Base-by-base conservation (phyloP, 2,113 vertebrate genomes). In the Amblyopsis rosae region DNA sequence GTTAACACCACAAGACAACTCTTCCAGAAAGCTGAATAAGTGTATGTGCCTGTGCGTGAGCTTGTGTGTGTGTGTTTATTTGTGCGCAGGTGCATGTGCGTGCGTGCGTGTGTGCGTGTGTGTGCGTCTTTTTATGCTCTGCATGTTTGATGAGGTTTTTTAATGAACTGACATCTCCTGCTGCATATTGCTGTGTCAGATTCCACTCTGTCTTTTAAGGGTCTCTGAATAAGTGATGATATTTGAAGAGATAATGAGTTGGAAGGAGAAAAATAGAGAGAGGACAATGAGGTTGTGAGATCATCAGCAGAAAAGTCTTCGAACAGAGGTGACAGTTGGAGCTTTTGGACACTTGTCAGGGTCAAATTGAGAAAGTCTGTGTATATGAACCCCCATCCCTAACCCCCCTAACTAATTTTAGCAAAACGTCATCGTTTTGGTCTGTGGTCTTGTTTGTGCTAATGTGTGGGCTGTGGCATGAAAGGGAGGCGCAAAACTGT, bases 221-320 rank as follows among this genome's bases (percentile, higher is more conserved):
- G 83, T 82, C 68, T 84, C 78, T 91, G 88, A 90, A 90, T 91
- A 88, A 91, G 79, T 89, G 84, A 90, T 90, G 85, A 88, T 91
- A 89, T 91, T 90, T 90, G 88, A 77, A 87, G 80, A 88, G 85
- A 89, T 91, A 90, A 91, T 89, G 88, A 99, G 3, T 96, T 94
- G 89, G 95, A 95, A 75, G 94, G 91, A 92, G 91, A 92, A 95
- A 85, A 94, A 94, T 83, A 95, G 94, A 95, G 95, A 93, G 90
- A 95, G 74, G 67, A 92, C 91, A 26, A 94, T 92, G 68, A 71
- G 79, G 65, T 80, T 79, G 82, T 76, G 94, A 95, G 16, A 94
- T 94, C 74, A 96, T 95, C 84, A 98, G 87, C 84, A 97, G 94
- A 91, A 35, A 94, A 79, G 88, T 98, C 95, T 92, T 94, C 61